phyloP scores from a whole-genome alignment of 2,113 vertebrate species.

The Bos indicus region DNA sequence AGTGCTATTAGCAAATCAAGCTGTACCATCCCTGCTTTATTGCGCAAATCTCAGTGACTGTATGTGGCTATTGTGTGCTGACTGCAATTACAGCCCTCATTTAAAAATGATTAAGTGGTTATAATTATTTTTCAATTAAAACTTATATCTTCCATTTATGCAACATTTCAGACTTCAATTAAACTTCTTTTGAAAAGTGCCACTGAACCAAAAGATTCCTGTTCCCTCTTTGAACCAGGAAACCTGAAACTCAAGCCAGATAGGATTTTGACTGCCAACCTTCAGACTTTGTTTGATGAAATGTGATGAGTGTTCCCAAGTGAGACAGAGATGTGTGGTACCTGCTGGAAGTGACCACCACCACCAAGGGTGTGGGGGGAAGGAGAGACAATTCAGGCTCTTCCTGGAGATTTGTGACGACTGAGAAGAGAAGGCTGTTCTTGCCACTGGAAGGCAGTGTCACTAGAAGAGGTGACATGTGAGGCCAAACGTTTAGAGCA shows the following conservation, averaged over 20 bases:
- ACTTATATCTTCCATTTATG: conserved; percentile 96
- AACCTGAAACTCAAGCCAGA: conserved; percentile 54
- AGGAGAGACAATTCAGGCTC: accelerated
- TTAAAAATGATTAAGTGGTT: conserved; percentile 99
- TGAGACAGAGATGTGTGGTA: background rate
- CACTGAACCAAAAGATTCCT: conserved; percentile 75
- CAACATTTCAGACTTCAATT: conserved; percentile 85
- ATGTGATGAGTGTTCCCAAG: conserved; percentile 51
- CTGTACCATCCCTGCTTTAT: conserved; percentile 99
- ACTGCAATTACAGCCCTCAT: conserved; percentile 98
- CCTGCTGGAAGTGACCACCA: background rate
- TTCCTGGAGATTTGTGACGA: background rate
- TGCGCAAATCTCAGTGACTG: conserved; percentile 90
- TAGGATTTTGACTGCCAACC: conserved; percentile 53
- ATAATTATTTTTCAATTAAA: conserved; percentile 99
- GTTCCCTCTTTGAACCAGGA: conserved; percentile 55
- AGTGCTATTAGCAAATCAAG: conserved; percentile 94
- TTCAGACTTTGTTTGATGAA: background rate
- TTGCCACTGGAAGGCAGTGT: background rate
- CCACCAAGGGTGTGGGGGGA: accelerated
- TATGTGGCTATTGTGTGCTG: conserved; percentile 93
- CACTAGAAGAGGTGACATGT: background rate
- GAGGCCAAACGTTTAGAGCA: background rate
- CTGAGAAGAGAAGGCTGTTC: background rate
- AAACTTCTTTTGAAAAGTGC: conserved; percentile 80